Evolutionary conservation across 2,797 vertebrate species (phyloP).

Genomic region (Esox lucius): DNA sequence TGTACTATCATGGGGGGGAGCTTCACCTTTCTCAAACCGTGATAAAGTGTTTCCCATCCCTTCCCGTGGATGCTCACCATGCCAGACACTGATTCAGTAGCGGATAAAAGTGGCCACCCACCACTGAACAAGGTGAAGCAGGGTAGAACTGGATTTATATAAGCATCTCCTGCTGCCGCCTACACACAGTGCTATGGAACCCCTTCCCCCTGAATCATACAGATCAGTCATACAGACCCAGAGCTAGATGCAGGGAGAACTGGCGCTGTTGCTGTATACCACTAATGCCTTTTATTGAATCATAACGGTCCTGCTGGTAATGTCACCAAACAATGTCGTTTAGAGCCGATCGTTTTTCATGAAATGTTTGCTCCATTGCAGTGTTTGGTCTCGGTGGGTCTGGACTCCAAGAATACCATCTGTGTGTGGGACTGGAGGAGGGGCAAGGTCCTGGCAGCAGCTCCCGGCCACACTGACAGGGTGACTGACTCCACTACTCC

Average conservation of each 20-base stretch:
- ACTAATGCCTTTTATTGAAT: constrained; percentile 4
- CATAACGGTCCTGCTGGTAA: neutral
- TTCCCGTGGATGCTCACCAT: constrained; percentile 23
- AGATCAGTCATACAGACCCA: constrained; percentile 59
- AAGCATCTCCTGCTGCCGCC: constrained; percentile 58
- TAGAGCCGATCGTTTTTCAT: constrained; percentile 11
- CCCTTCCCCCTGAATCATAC: too few relatives aligned
- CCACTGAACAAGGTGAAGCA: constrained; percentile 31
- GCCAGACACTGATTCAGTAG: constrained; percentile 40
- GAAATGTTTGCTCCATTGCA: constrained; percentile 64
- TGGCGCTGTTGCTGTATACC: neutral
- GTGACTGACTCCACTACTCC: constrained; percentile 82
- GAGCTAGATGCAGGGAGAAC: constrained; percentile 57
- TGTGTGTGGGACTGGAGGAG: constrained; percentile 99
- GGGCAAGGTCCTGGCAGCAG: constrained; percentile 91
- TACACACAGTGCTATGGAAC: constrained; percentile 66
- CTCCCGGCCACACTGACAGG: constrained; percentile 96
- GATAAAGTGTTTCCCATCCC: constrained; percentile 24
- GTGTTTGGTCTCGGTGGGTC: constrained; percentile 97
- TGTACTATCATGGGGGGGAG: constrained; percentile 32
- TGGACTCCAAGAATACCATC: constrained; percentile 98
- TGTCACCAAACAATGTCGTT: constrained; percentile 30
- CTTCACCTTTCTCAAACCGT: constrained; percentile 29
- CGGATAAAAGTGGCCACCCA: constrained; percentile 49
- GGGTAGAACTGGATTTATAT: constrained; percentile 56